These are phyloP conservation scores for Indicator maculatus DNA, from an alignment of 2,113 vertebrate genomes.

Conservation along the genomic window DNA sequence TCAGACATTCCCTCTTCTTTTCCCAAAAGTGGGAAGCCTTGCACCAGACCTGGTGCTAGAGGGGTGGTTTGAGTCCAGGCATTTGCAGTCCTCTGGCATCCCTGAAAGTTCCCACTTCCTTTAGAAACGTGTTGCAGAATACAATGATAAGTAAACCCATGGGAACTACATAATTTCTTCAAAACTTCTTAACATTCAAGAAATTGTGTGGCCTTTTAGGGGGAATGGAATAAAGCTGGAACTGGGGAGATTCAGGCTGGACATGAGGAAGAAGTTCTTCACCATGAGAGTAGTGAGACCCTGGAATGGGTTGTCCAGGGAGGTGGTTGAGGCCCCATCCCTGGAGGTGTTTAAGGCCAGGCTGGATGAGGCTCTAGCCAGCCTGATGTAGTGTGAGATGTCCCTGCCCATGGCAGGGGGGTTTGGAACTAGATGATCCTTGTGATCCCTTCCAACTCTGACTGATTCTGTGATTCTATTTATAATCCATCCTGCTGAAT, in stretches of 20 bases:
- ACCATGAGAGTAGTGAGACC: too few relatives aligned
- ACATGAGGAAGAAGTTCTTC: too few relatives aligned
- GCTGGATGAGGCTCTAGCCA: too few relatives aligned
- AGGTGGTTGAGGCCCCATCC: too few relatives aligned
- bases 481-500: neutral
- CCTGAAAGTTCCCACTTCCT: neutral
- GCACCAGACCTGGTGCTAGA: neutral
- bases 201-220: neutral
- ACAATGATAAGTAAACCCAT: neutral
- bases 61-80: neutral
- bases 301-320: too few relatives aligned
- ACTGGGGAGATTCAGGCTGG: too few relatives aligned
- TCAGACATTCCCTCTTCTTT: neutral
- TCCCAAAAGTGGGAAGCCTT: neutral
- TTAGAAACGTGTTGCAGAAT: neutral
- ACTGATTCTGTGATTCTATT: neutral
- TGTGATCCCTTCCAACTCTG: too few relatives aligned
- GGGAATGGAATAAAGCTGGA: too few relatives aligned
- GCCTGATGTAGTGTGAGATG: too few relatives aligned
- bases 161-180: accelerated
- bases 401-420: too few relatives aligned
- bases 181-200: neutral
- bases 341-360: too few relatives aligned
- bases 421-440: too few relatives aligned
- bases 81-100: neutral